Base-by-base conservation (phyloP, 2,113 vertebrate species). In the Chloebia gouldiae region DNA sequence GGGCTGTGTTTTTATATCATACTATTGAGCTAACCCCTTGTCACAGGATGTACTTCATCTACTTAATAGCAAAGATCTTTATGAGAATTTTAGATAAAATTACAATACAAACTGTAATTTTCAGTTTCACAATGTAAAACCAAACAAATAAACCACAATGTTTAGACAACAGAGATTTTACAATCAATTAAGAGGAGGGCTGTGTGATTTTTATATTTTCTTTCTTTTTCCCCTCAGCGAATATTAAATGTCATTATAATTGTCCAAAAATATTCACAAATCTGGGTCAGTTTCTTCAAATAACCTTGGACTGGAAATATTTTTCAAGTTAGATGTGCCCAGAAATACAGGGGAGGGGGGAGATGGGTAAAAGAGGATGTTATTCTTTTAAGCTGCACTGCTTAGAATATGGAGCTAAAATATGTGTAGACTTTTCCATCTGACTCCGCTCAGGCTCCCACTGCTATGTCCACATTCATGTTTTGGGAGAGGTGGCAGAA, bases 21-120 rank as follows among this genome's bases (percentile, higher is more conserved):
- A 64, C 64, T 92, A 50, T 86, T 88, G 82, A 93, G 89, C 87
- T 97, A 81, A 91, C 56, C 89, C 61, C 63, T 92, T 88, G 92
- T 92, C 92, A 95, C 39, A 94, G 86, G 49, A 56, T 89, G 82
- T 93, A 96, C 91, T 91, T 95, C 92, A 87, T 86, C 84, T 94
- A 81, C 56, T 76, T 95, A 79, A 87, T 82, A 93, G 88, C 76
- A 66, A 96, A 97, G 54, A 89, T 95, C 61, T 97, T 64, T 81
- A 90, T 96, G 65, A 45, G 56, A 92, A 81, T 95, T 93, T 94
- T 81, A 83, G 57, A 72, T 61, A 88, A 88, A 96, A 87, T 81
- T 81, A 93, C 15, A 21, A 37, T 81, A 63, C 69, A 64, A 79
- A 90, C 65, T 37, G 56, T 75, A 53, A n/a, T 73, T 88, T 92